Conservation (phyloP, 2,797 vertebrate species). For the Anomalospiza imberbis region DNA sequence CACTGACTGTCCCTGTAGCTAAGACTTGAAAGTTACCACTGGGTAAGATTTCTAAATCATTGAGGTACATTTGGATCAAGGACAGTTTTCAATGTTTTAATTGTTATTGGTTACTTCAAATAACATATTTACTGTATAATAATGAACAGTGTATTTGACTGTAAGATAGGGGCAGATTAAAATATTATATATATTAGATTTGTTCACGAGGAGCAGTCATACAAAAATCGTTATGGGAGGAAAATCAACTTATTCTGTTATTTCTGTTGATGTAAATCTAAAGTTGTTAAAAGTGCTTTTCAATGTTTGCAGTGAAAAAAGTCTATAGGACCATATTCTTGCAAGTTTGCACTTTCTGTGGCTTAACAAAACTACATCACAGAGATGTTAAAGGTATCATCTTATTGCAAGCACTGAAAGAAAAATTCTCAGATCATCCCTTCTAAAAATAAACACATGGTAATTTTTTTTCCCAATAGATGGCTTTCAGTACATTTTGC, state of each 20-base stretch:
- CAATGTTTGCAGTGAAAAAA: background rate
- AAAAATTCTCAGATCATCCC: background rate
- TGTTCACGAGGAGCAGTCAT: background rate
- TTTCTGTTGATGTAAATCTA: background rate
- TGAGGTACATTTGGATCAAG: background rate
- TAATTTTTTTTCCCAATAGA: background rate
- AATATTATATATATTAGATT: background rate
- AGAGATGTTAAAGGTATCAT: background rate
- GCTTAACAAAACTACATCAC: background rate
- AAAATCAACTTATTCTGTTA: background rate
- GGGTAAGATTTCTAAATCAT: background rate
- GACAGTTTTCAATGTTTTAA: background rate
- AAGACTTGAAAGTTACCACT: background rate
- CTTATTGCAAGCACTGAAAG: background rate
- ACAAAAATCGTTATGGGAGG: background rate
- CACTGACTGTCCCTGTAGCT: background rate
- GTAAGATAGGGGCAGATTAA: background rate
- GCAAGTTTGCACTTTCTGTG: background rate
- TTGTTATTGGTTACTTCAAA: background rate
- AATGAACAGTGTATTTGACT: background rate
- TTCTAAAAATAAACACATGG: background rate
- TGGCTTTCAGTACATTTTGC: background rate
- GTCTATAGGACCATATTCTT: background rate
- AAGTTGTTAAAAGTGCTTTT: background rate
- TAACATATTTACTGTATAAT: background rate